Evolutionary conservation across 35 echinoderm and acorn worm genomes (phyloP).

Genomic region (Anneissia japonica): DNA sequence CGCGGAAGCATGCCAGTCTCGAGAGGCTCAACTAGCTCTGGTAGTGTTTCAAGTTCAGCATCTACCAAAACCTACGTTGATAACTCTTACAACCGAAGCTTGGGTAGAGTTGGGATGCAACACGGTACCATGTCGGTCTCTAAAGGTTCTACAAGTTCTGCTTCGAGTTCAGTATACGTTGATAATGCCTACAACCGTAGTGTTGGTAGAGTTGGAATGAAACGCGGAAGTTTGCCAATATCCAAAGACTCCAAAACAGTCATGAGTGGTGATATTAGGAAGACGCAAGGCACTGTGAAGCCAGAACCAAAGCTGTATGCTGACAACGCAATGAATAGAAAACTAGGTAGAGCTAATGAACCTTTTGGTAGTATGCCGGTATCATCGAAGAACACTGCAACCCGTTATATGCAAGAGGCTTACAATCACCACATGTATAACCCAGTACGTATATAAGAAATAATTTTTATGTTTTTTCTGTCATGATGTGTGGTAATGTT

Average conservation of each 20-base stretch:
- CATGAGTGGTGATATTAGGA: too few relatives aligned
- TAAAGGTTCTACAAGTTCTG: not conserved
- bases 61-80: constrained; percentile 11
- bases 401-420: not conserved
- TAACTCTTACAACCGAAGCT: constrained; percentile 16
- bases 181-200: constrained; percentile 11
- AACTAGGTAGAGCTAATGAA: constrained; percentile 27
- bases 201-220: constrained; percentile 10
- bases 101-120: constrained; percentile 34
- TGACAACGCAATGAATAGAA: constrained; percentile 34
- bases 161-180: not conserved
- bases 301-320: not conserved
- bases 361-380: constrained; percentile 21
- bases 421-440: not conserved
- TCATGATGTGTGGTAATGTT: too few relatives aligned
- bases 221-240: constrained; percentile 1
- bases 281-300: not conserved
- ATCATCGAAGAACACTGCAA: not conserved
- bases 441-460: not conserved
- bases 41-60: not conserved
- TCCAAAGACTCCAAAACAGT: too few relatives aligned
- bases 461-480: too few relatives aligned
- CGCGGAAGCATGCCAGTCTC: too few relatives aligned
- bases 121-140: constrained; percentile 8
- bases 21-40: too few relatives aligned